Conservation (phyloP, 1,140 invertebrate genomes). For the Hycleus cichorii region DNA sequence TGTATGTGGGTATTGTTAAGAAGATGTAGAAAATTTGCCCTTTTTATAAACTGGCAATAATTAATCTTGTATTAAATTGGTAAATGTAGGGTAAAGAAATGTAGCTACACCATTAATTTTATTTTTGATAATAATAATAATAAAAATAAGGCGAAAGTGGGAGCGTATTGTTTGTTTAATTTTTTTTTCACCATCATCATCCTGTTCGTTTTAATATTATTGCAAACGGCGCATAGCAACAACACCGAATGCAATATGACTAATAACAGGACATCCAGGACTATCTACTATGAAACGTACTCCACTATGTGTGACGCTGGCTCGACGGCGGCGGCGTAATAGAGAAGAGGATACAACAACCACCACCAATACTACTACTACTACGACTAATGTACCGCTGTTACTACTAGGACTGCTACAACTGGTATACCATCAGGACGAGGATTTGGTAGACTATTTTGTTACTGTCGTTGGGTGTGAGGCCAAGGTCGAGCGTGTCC, state of each 20-base stretch:
- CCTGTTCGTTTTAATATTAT: too few species aligned
- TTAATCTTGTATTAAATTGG: neutral
- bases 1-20: too few species aligned
- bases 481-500: conserved; percentile 30
- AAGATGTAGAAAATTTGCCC: too few species aligned
- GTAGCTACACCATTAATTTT: neutral
- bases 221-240: conserved; percentile 8
- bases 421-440: neutral
- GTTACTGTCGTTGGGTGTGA: conserved; percentile 11
- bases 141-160: neutral
- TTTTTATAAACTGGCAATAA: neutral
- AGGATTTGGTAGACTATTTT: conserved; percentile 1
- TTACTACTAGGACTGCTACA: too few species aligned
- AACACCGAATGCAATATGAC: conserved; percentile 3
- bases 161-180: conserved; percentile 3
- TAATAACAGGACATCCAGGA: conserved; percentile 2
- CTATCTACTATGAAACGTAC: conserved; percentile 10
- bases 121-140: neutral
- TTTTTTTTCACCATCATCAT: neutral
- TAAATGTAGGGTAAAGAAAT: neutral
- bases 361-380: neutral
- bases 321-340: conserved; percentile 9
- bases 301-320: neutral
- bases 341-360: neutral
- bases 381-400: neutral